Evolutionary conservation across 2,888 invertebrate species (phyloP), one percentile per base, ranked within the genome.

Genomic region (Rhodophaea formosa): DNA sequence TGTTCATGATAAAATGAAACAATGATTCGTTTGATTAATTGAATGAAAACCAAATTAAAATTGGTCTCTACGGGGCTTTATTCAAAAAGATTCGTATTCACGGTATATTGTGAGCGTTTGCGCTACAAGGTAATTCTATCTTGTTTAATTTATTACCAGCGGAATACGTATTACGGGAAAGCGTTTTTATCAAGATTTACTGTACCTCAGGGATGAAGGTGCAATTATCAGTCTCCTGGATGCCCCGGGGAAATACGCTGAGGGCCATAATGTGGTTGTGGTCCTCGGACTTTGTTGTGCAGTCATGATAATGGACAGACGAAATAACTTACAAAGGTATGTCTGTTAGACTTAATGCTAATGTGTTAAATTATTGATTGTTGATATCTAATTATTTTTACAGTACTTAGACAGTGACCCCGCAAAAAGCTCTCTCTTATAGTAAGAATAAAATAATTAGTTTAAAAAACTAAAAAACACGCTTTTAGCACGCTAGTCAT

Each of bases 121-220:
- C n/a, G 47, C 35, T 39, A 12, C 17, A 15, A 35, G 16, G 6
- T 17, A 35, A 12, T 35, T 51, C 12, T 29, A 8, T 15, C 66
- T 64, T 66, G 70, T 71, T 72, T 76, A 73, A 80, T 80, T 74
- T 79, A 82, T 80, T 74, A 73, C 70, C 70, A 63, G 65, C 68
- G 62, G 67, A 62, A 70, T 66, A 67, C 62, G 69, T 67, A 72
- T 74, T 73, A 67, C 61, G 65, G 75, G 72, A 70, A 58, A 53
- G 10, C 66, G 64, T 70, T 79, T 56, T 86, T 84, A 89, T 88
- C 84, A 81, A 85, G 87, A 89, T 88, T 84, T 84, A 89, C 72
- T 80, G 74, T 71, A 80, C 79, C 77, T 76, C 62, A 61, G 82
- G 82, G 85, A 75, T 71, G 66, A 42, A 72, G 73, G 71, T 78